Conservation (phyloP, 2,888 invertebrate species). For the Sarcophaga rosellei region DNA sequence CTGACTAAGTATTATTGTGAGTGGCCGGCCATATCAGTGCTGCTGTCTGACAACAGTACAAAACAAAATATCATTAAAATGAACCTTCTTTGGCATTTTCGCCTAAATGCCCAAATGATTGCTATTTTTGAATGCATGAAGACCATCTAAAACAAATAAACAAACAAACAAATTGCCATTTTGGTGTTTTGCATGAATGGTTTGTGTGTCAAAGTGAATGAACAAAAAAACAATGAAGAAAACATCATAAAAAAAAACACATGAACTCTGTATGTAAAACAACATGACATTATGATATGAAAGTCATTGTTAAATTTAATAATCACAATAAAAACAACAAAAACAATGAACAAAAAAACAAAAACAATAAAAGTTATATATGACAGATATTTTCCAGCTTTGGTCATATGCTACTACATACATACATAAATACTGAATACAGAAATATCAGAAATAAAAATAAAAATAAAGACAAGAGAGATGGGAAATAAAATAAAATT, state of each 20-base stretch:
- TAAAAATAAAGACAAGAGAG: too few relatives aligned
- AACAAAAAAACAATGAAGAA: not conserved
- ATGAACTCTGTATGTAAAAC: conserved; percentile 29
- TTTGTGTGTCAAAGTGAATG: conserved; percentile 49
- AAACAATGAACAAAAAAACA: not conserved
- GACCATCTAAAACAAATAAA: conserved; percentile 16
- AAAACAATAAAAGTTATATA: not conserved
- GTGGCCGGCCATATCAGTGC: conserved; percentile 33
- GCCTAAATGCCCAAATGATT: conserved; percentile 30
- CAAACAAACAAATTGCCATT: conserved; percentile 52
- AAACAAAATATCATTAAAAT: conserved; percentile 42
- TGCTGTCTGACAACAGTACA: conserved; percentile 45
- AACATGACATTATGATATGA: conserved; percentile 62
- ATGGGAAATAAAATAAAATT: conserved; percentile 26
- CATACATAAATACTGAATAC: not conserved
- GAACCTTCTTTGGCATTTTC: conserved; percentile 40
- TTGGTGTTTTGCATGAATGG: conserved; percentile 61
- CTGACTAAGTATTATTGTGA: not conserved
- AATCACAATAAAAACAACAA: conserved; percentile 5
- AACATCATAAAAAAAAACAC: conserved; percentile 24
- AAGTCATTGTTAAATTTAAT: conserved; percentile 62
- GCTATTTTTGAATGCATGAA: conserved; percentile 45
- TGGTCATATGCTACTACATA: not conserved
- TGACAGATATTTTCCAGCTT: conserved; percentile 24
- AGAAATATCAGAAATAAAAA: too few relatives aligned